These are phyloP conservation scores for Deroplatys truncata DNA, from an alignment of 2,888 invertebrate species.

Conservation along the genomic window DNA sequence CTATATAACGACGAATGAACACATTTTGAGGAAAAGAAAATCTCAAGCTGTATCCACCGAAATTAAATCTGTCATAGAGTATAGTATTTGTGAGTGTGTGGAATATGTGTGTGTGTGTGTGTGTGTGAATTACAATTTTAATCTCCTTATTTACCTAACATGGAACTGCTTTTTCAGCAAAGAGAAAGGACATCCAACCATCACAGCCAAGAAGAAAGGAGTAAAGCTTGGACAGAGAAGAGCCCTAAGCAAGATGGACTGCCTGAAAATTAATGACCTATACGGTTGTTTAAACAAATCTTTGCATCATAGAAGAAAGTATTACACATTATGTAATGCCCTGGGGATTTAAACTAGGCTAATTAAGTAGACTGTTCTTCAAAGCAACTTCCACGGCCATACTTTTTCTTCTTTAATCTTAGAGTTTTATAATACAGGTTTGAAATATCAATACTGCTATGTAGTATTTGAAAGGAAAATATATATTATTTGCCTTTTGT, in stretches of 20 bases:
- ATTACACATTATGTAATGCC: slow-evolving; percentile 53
- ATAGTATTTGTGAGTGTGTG: too few relatives aligned
- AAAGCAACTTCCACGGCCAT: not conserved
- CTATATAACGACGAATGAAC: too few relatives aligned
- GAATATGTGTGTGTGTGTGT: too few relatives aligned
- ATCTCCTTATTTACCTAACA: too few relatives aligned
- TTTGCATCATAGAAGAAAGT: slow-evolving; percentile 47
- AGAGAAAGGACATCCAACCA: slow-evolving; percentile 57
- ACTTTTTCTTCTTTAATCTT: not conserved
- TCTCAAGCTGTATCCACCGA: too few relatives aligned
- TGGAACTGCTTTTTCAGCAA: slow-evolving; percentile 43
- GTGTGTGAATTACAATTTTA: too few relatives aligned
- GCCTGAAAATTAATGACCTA: slow-evolving; percentile 62
- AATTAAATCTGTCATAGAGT: too few relatives aligned
- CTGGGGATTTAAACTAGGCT: slow-evolving; percentile 44
- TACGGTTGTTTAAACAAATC: slow-evolving; percentile 56
- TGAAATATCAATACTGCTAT: too few relatives aligned
- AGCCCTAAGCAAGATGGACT: slow-evolving; percentile 61
- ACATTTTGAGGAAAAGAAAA: too few relatives aligned
- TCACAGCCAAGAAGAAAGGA: slow-evolving; percentile 55
- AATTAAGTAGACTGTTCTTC: not conserved
- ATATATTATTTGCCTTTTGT: too few relatives aligned
- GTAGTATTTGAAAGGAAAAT: too few relatives aligned
- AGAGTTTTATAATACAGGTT: not conserved
- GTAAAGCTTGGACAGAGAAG: slow-evolving; percentile 59